phyloP scores from a whole-genome alignment of 2,888 invertebrate genomes.

The Drosophila nigricruria region DNA sequence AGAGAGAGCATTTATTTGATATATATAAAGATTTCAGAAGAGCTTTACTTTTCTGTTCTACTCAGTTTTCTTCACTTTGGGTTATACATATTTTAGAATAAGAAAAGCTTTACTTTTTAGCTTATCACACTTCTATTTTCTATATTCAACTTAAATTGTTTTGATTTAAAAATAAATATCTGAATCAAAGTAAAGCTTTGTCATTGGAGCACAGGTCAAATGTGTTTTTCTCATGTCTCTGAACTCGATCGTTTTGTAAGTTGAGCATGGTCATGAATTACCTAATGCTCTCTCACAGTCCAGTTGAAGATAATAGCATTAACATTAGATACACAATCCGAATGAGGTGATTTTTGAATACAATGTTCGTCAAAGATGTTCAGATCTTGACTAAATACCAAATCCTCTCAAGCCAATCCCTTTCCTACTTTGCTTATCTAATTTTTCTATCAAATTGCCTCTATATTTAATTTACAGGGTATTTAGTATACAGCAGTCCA shows the following conservation, averaged over 20 bases:
- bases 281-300: too few relatives aligned
- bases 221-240: too few relatives aligned
- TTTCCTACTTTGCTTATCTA: fast-evolving
- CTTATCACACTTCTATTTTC: background rate
- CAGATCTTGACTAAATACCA: too few relatives aligned
- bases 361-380: too few relatives aligned
- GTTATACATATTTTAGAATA: background rate
- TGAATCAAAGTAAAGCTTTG: background rate
- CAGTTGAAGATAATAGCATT: too few relatives aligned
- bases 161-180: background rate
- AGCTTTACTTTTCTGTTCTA: background rate
- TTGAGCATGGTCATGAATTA: too few relatives aligned
- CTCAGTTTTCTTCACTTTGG: background rate
- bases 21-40: background rate
- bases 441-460: background rate
- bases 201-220: too few relatives aligned
- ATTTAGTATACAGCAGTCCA: background rate
- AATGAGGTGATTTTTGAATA: too few relatives aligned
- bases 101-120: background rate
- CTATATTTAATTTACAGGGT: background rate
- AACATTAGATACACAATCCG: too few relatives aligned
- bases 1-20: background rate
- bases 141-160: background rate
- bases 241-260: too few relatives aligned
- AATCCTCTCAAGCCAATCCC: background rate